Base-by-base conservation (phyloP, 2,888 invertebrate genomes). In the Agonopterix alstromeriana region DNA sequence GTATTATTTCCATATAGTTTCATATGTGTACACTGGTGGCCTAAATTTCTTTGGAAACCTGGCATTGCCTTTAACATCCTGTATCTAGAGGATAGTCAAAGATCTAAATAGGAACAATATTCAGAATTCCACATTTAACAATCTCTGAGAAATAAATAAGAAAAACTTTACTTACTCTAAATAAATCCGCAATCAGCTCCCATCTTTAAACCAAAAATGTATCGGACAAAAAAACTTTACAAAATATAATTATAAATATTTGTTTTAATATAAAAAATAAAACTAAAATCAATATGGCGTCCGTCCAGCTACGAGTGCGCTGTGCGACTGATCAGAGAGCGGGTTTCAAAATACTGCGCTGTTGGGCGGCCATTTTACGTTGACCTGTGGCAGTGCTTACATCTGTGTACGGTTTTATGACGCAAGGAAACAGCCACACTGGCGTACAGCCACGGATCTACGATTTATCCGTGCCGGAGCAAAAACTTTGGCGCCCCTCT, bases 191-290 rank as follows among this genome's bases (percentile, higher is more conserved):
- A n/a, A 38, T n/a, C n/a, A 9, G n/a, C 38, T 9, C 38, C 38
- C 38, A 42, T 36, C 27, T 10, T 38, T 8, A 8, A 9, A 45
- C 3, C 9, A 10, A 12, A 27, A 27, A 27, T 27, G 1, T 27
- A 27, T 10, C 27, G 35, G n/a, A 43, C n/a, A 36, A 10, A 8
- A 2, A 36, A 10, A 42, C 10, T 27, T 53, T 59, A 52, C 5
- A 27, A 27, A 27, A 27, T 27, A 27, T 27, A 53, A 58, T 47
- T 48, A 36, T 41, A 12, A 43, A 44, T 48, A 42, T 42, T 35
- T 52, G 44, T 46, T 41, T 35, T 10, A 49, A 46, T 46, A 14
- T 10, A 48, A 48, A 42, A 44, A 47, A 42, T 17, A 42, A 14
- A 14, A 42, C 27, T 27, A 27, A 27, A 27, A 27, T 1, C 27